These are phyloP conservation scores for Fregata magnificens DNA, from an alignment of 2,113 vertebrate species.

Conservation along the genomic window DNA sequence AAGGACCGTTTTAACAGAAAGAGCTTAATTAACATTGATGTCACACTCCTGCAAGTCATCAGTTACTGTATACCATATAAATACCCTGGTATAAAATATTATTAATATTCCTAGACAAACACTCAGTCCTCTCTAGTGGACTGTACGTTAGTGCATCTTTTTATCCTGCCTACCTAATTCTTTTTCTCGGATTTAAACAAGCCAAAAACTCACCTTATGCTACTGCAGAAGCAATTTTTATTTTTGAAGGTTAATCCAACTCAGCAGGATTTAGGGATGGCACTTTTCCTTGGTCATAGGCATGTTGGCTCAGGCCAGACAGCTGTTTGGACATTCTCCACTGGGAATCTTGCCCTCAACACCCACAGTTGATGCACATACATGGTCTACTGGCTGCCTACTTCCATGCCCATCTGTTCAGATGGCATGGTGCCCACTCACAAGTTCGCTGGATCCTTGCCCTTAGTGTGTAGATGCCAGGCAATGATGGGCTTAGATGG, in stretches of 20 bases:
- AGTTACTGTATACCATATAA: conserved; percentile 4
- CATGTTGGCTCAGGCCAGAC: conserved; percentile 83
- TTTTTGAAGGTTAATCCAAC: conserved; percentile 84
- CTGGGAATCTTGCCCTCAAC: conserved; percentile 85
- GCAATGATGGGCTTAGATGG: conserved; percentile 84
- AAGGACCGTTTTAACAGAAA: conserved; percentile 20
- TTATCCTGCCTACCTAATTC: conserved; percentile 34
- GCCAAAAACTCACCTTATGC: conserved; percentile 78
- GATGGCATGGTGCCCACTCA: conserved; percentile 82
- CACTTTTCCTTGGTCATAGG: conserved; percentile 81
- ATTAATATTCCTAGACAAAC: conserved; percentile 13
- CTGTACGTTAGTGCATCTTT: neutral
- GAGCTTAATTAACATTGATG: conserved; percentile 36
- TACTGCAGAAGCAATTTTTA: conserved; percentile 77
- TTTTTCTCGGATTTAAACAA: conserved; percentile 51
- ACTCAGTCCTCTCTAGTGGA: neutral
- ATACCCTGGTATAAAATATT: conserved; percentile 2
- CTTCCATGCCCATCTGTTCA: conserved; percentile 85
- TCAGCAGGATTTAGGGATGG: conserved; percentile 83
- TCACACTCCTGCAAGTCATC: conserved; percentile 57
- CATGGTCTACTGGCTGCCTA: conserved; percentile 86
- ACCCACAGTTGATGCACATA: conserved; percentile 85
- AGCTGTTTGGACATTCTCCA: conserved; percentile 85
- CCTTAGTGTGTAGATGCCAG: conserved; percentile 83
- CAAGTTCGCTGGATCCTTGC: conserved; percentile 85